Conservation (phyloP, 1,140 invertebrate species). For the Macrotrachela quadricornifera region DNA sequence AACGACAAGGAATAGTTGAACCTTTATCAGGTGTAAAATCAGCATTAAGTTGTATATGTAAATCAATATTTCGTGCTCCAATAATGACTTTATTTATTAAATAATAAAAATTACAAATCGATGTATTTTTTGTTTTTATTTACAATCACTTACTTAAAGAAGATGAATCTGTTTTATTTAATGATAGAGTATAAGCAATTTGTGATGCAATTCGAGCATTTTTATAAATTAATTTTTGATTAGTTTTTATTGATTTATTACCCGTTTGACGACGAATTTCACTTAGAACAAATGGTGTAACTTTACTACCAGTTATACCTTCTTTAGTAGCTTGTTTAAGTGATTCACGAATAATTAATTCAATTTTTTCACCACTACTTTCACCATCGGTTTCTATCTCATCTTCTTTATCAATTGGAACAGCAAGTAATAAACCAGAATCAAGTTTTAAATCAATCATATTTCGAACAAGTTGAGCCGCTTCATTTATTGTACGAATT, state of each 20-base stretch:
- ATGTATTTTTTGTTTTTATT: conserved; percentile 25
- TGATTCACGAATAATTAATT: conserved; percentile 41
- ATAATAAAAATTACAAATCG: conserved; percentile 8
- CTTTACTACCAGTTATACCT: conserved; percentile 55
- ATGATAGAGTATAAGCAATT: conserved; percentile 49
- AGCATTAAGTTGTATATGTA: background rate
- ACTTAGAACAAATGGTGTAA: conserved; percentile 70
- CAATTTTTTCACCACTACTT: too few species aligned
- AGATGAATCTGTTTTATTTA: conserved; percentile 28
- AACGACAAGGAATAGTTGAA: too few species aligned
- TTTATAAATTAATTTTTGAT: conserved; percentile 71
- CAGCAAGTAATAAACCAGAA: conserved; percentile 66
- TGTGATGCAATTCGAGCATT: conserved; percentile 62
- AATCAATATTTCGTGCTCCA: conserved; percentile 11
- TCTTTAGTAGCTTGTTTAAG: conserved; percentile 40
- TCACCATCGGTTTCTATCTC: conserved; percentile 23
- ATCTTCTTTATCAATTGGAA: conserved; percentile 53
- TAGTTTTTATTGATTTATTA: conserved; percentile 56
- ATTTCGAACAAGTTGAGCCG: background rate
- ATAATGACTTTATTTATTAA: conserved; percentile 4
- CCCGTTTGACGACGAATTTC: conserved; percentile 50
- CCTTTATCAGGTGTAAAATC: background rate
- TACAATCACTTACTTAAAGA: too few species aligned
- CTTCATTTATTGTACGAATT: background rate
- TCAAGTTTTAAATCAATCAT: conserved; percentile 35